Base-by-base conservation (phyloP, 2,888 invertebrate species). In the Phaedon cochleariae region DNA sequence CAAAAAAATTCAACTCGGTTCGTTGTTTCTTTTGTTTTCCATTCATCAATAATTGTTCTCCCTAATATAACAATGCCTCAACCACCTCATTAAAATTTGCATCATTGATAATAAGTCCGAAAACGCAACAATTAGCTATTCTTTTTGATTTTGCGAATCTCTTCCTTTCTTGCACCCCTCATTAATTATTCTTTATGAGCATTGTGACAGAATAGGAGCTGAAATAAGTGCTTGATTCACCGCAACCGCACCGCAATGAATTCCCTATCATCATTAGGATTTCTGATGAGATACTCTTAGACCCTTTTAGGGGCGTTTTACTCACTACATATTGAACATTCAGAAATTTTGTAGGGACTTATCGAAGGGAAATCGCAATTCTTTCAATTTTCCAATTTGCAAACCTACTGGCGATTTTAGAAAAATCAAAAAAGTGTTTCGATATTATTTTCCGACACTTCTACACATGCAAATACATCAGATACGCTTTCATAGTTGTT, bases 151-250 rank as follows among this genome's bases (percentile, higher is more conserved):
- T 49, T 64, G 58, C 67, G 71, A 64, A 63, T 67, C 62, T 57
- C 21, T 48, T 6, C n/a, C 15, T 12, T 4, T 41, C 12, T 2
- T 2, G 15, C 41, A 2, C 41, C 41, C n/a, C 49, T 37, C 58
- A 75, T 76, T 73, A 74, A 74, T 74, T 73, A 74, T 76, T 74
- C 73, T 69, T 68, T 71, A 67, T 70, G 68, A 66, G 70, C 62
- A 72, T 72, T 72, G 69, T 72, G 53, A 52, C 66, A 65, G 53
- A 51, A 55, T 65, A 65, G 53, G 46, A 55, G 10, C 45, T 37
- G 54, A 52, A 51, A 55, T 51, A 34, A 49, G 60, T 55, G 54
- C 59, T 53, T 61, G 65, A 65, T 67, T 69, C 54, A 41, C 29
- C 58, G 54, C 26, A 17, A 15, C 31, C 2, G 6, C 20, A 41